phyloP scores from a whole-genome alignment of 1,140 invertebrate genomes.

The Uloborus diversus region DNA sequence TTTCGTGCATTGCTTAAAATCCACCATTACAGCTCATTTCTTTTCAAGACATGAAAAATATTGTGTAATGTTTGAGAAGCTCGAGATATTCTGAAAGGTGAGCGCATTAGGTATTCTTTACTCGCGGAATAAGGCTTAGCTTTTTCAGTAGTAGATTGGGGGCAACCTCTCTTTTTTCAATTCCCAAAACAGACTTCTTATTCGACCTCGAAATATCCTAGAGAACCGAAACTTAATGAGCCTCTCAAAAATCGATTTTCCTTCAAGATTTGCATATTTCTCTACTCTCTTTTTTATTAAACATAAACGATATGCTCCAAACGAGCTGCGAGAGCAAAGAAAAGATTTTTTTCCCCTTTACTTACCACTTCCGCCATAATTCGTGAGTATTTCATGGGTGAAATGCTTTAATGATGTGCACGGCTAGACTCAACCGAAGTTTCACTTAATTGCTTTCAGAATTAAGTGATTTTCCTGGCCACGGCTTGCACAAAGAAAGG shows the following conservation, averaged over 20 bases:
- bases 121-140: too few species aligned
- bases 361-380: background rate
- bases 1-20: too few species aligned
- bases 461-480: constrained; percentile 13
- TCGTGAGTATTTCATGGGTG: background rate
- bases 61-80: too few species aligned
- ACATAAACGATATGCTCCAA: background rate
- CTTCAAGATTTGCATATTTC: background rate
- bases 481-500: background rate
- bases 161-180: too few species aligned
- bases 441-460: constrained; percentile 17
- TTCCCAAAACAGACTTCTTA: background rate
- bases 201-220: background rate
- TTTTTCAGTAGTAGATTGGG: too few species aligned
- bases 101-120: too few species aligned
- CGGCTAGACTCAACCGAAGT: background rate
- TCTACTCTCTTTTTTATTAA: background rate
- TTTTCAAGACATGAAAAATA: too few species aligned
- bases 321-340: background rate
- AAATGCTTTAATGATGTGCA: constrained; percentile 14
- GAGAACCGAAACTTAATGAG: background rate
- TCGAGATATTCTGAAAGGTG: too few species aligned
- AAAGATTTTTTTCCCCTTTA: background rate
- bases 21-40: too few species aligned
- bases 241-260: background rate